phyloP scores from a whole-genome alignment of 2,888 invertebrate species.

The Eurytoma adleriae region DNA sequence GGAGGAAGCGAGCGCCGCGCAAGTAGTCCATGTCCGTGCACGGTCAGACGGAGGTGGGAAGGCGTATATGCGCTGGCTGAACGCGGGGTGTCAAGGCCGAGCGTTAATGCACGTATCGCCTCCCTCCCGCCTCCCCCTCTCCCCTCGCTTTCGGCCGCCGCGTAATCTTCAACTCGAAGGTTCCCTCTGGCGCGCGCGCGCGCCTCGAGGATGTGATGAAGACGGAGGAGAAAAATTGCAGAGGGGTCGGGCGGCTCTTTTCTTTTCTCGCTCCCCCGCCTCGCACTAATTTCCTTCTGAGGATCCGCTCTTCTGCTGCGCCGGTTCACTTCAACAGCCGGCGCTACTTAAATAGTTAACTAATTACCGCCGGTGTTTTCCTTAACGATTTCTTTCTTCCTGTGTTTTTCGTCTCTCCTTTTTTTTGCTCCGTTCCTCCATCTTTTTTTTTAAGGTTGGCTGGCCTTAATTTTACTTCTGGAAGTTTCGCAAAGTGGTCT shows the following conservation, averaged over 20 bases:
- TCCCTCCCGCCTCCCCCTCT: not conserved
- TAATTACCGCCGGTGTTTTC: conserved; percentile 42
- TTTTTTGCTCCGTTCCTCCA: not conserved
- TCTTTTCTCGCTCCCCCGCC: not conserved
- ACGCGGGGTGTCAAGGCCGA: conserved; percentile 53
- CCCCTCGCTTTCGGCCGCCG: not conserved
- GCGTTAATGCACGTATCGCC: conserved; percentile 1
- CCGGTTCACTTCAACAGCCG: conserved; percentile 20
- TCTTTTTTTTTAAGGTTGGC: no score
- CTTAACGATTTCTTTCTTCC: conserved; percentile 20
- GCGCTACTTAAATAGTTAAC: conserved; percentile 41
- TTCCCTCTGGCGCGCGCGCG: not conserved
- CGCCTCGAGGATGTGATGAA: not conserved
- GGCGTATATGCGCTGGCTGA: conserved; percentile 20
- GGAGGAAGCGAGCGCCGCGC: not conserved
- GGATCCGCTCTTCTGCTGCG: not conserved
- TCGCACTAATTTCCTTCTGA: conserved; percentile 40
- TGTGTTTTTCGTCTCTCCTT: not conserved
- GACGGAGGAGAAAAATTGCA: not conserved
- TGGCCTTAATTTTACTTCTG: conserved; percentile 6
- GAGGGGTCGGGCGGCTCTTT: not conserved
- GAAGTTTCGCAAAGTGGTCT: not conserved
- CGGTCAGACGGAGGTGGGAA: conserved; percentile 28
- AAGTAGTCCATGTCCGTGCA: conserved; percentile 40
- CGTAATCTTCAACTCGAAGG: conserved; percentile 44